A percentile compares a stretch with the other conserved stretches of the same genome.
These are phyloP conservation scores for Brachirus orientalis DNA, from an alignment of 2,113 vertebrate species.

Conservation along the genomic window DNA sequence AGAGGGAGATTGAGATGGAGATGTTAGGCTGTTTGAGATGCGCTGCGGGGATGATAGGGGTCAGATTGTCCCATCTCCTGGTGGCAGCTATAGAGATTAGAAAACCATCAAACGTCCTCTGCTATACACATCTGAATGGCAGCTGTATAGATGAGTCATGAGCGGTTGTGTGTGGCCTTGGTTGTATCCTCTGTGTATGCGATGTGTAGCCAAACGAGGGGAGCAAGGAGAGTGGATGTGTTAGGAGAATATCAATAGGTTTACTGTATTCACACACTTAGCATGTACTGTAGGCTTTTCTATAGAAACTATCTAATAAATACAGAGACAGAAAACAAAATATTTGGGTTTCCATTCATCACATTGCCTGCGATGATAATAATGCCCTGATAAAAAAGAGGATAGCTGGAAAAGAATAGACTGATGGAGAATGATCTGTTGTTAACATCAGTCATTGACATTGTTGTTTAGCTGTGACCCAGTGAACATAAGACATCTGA, in stretches of 20 bases:
- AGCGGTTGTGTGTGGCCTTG: conserved; percentile 68
- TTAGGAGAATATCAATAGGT: conserved; percentile 58
- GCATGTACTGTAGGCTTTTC: no score
- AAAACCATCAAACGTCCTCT: conserved; percentile 78
- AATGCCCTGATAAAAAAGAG: no score
- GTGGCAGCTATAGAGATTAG: conserved; percentile 78
- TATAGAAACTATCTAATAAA: no score
- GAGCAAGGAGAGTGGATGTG: conserved; percentile 31
- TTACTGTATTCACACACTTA: not conserved
- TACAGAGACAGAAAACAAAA: no score
- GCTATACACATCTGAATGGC: conserved; percentile 75
- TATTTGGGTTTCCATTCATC: no score
- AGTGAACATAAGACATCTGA: no score
- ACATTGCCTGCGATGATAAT: no score
- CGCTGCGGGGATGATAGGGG: conserved; percentile 75
- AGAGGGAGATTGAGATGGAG: conserved; percentile 71
- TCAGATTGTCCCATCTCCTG: conserved; percentile 73
- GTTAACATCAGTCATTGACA: no score
- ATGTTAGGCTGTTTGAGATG: conserved; percentile 74
- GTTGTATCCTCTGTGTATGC: conserved; percentile 57
- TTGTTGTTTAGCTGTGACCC: no score
- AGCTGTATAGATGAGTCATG: conserved; percentile 72
- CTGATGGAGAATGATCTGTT: no score
- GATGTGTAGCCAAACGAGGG: conserved; percentile 33
- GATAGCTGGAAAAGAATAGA: no score